Percentiles rank a stretch among this genome's conserved stretches.
phyloP scores from a whole-genome alignment of 2,888 invertebrate genomes.

The Hydrotaea diabolus region DNA sequence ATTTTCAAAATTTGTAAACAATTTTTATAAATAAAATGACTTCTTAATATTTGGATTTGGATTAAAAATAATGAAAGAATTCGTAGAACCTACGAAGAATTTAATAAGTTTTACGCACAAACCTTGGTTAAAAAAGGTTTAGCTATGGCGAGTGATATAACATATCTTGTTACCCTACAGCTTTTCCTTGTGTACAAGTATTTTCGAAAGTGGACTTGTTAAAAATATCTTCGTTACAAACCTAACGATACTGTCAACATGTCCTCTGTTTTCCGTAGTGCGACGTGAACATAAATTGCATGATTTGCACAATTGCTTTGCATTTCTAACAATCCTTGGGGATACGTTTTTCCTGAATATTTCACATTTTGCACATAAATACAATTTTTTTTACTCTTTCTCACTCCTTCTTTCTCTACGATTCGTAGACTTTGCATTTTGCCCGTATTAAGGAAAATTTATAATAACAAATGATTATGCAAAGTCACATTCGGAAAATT shows the following conservation, averaged over 20 bases:
- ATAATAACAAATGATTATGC: constrained; percentile 70
- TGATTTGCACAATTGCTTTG: constrained; percentile 50
- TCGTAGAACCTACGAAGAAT: too few species aligned
- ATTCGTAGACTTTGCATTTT: neutral
- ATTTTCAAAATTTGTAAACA: too few species aligned
- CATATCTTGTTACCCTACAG: too few species aligned
- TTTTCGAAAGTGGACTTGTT: too few species aligned
- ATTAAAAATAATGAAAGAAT: too few species aligned
- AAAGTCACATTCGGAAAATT: constrained; percentile 69
- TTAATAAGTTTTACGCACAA: too few species aligned
- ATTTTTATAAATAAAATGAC: too few species aligned
- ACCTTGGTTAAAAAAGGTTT: too few species aligned
- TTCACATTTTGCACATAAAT: constrained; percentile 54
- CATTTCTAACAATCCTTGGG: constrained; percentile 48
- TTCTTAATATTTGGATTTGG: too few species aligned
- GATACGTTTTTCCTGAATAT: constrained; percentile 3
- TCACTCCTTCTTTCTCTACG: neutral
- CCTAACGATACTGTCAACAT: neutral
- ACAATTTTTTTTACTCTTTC: constrained; percentile 43
- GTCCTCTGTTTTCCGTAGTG: neutral
- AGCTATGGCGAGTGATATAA: too few species aligned
- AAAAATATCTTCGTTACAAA: neutral
- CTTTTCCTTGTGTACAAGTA: too few species aligned
- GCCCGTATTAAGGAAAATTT: constrained; percentile 61
- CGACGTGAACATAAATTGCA: constrained; percentile 44